A percentile compares a stretch with the other conserved stretches of the same genome.
Evolutionary conservation across 2,113 vertebrate genomes (phyloP).

Genomic region (Ophthalmotilapia sp.): DNA sequence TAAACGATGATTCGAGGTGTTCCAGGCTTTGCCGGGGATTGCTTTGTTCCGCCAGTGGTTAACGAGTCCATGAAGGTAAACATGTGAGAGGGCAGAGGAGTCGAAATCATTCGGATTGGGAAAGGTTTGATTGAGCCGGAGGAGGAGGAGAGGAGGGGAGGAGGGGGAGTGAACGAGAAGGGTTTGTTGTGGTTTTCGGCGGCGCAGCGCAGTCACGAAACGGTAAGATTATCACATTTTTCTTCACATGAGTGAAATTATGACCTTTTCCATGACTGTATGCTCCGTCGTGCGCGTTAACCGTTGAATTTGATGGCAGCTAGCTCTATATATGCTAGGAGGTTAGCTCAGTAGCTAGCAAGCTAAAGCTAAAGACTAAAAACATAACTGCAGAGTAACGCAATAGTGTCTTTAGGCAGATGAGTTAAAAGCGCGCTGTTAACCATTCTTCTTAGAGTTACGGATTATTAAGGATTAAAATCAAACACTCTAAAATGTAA

Average conservation of each 20-base stretch:
- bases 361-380: not conserved
- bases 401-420: not conserved
- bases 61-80: conserved; percentile 32
- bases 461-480: not conserved
- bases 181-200: conserved; percentile 58
- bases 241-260: not conserved
- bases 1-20: conserved; percentile 22
- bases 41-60: not conserved
- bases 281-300: not conserved
- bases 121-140: conserved; percentile 48
- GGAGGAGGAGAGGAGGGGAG: not conserved
- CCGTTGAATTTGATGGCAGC: not conserved
- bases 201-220: not conserved
- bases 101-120: conserved; percentile 29
- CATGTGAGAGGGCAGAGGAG: conserved; percentile 47
- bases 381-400: not conserved
- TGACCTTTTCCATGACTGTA: not conserved
- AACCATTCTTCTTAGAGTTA: not conserved
- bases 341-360: conserved; percentile 18
- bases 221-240: conserved; percentile 28
- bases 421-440: not conserved
- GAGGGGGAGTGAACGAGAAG: conserved; percentile 4
- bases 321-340: not conserved
- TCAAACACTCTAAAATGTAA: not conserved
- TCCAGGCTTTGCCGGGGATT: not conserved